phyloP scores from a whole-genome alignment of 2,888 invertebrate species.

The Heliconius charithonia region DNA sequence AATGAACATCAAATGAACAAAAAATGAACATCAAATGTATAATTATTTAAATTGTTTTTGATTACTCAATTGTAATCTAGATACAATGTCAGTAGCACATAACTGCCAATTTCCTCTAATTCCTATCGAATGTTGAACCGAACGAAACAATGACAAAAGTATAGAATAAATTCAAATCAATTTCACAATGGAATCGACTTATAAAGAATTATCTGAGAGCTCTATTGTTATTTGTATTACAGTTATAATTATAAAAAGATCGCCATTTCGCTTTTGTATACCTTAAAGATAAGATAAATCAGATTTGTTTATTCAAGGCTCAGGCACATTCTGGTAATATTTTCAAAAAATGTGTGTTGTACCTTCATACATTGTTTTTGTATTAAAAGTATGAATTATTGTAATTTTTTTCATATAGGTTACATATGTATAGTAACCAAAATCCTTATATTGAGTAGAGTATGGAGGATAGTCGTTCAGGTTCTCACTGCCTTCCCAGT shows the following conservation, averaged over 20 bases:
- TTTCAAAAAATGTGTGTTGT: too few species aligned
- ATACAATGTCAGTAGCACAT: constrained; percentile 4
- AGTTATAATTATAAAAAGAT: constrained; percentile 6
- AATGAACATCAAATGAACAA: not conserved
- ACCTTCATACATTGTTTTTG: too few species aligned
- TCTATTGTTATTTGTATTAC: constrained; percentile 24
- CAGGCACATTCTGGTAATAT: fast-evolving
- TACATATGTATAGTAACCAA: too few species aligned
- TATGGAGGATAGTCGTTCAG: too few species aligned
- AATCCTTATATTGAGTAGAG: too few species aligned
- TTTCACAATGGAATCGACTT: constrained; percentile 42
- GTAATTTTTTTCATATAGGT: too few species aligned
- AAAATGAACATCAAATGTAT: not conserved
- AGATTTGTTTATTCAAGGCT: not conserved
- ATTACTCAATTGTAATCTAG: not conserved
- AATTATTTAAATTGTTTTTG: not conserved
- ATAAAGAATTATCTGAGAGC: not conserved
- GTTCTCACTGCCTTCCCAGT: too few species aligned
- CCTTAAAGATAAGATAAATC: not conserved
- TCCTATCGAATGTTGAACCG: constrained; percentile 24
- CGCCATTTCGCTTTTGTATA: not conserved
- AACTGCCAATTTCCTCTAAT: constrained; percentile 32
- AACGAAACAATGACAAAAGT: constrained; percentile 7
- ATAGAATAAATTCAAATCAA: constrained; percentile 33
- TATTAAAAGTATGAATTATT: too few species aligned